Conservation (phyloP, 2,888 invertebrate genomes). For the Meiosimyza platycephala region DNA sequence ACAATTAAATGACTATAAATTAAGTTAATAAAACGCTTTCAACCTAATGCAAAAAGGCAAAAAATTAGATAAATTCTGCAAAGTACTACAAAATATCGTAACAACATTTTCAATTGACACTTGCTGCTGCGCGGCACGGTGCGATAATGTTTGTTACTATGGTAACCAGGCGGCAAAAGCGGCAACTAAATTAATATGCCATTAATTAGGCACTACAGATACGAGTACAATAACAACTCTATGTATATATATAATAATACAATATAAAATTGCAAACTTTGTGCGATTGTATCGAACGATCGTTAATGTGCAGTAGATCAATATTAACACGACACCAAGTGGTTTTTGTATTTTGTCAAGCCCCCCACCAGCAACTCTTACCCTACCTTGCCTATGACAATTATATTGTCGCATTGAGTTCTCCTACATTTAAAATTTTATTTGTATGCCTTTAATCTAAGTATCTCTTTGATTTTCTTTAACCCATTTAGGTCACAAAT, state of each 20-base stretch:
- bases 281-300: constrained; percentile 13
- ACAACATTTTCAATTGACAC: constrained; percentile 8
- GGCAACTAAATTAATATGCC: constrained; percentile 22
- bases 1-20: constrained; percentile 18
- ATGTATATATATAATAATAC: background rate
- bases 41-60: background rate
- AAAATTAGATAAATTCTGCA: background rate
- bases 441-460: too few species aligned
- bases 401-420: too few species aligned
- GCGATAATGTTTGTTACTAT: background rate
- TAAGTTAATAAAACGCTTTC: constrained; percentile 9
- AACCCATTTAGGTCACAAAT: too few species aligned
- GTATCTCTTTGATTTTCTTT: too few species aligned
- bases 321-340: background rate
- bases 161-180: background rate
- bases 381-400: too few species aligned
- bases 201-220: constrained; percentile 8
- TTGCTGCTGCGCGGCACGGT: background rate
- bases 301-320: constrained; percentile 15
- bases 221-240: background rate
- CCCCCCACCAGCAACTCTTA: too few species aligned
- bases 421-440: too few species aligned
- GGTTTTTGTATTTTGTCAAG: too few species aligned
- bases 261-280: background rate
- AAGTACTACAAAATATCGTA: background rate